phyloP scores from a whole-genome alignment of 2,797 vertebrate species.

The Galagoides demidoff region DNA sequence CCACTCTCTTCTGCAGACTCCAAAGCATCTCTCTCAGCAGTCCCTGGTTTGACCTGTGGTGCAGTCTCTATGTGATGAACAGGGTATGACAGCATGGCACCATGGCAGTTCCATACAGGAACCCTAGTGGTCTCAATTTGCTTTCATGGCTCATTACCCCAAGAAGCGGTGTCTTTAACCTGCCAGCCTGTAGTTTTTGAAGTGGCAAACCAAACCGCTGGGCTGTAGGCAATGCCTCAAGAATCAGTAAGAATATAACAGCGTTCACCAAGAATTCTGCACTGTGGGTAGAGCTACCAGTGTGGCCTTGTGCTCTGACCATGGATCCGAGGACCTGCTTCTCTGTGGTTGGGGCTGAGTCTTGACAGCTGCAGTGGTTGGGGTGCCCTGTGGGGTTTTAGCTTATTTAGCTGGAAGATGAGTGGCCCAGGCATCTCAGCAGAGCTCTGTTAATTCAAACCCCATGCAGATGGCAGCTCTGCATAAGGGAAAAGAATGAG shows the following conservation, averaged over 20 bases:
- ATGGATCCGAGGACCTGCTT: neutral
- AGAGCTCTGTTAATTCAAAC: neutral
- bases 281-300: neutral
- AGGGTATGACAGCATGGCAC: accelerated
- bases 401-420: too few relatives aligned
- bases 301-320: neutral
- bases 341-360: neutral
- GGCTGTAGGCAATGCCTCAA: neutral
- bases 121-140: neutral
- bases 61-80: neutral
- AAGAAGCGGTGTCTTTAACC: neutral
- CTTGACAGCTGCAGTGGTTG: neutral
- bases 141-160: neutral
- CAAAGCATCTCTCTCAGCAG: neutral
- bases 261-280: neutral
- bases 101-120: accelerated
- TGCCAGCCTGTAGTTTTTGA: neutral
- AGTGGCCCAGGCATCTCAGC: neutral
- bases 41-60: too few relatives aligned
- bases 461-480: neutral
- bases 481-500: neutral
- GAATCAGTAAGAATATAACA: neutral
- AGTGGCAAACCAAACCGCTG: neutral
- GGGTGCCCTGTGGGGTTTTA: neutral
- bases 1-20: accelerated